phyloP scores from a whole-genome alignment of 53 echinoderm and acorn worm genomes.

The Crossaster papposus region DNA sequence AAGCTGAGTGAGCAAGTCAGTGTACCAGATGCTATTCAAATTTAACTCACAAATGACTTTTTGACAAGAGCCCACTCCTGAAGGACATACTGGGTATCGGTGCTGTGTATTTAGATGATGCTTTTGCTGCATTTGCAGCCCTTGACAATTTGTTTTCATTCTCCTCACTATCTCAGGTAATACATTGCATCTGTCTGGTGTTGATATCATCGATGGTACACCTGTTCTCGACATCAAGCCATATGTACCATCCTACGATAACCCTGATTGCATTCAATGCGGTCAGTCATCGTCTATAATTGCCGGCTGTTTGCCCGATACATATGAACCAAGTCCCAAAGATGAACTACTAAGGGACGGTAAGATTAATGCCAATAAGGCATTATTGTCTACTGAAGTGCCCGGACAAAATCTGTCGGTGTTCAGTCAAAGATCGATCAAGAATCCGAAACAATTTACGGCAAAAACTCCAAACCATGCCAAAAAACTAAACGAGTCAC shows the following conservation, averaged over 20 bases:
- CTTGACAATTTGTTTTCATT: not conserved
- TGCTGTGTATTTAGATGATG: not conserved
- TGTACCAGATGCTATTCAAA: no score
- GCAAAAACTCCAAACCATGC: not conserved
- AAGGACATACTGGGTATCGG: not conserved
- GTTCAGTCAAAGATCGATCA: not conserved
- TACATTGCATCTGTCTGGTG: constrained; percentile 83
- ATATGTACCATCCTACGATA: constrained; percentile 85
- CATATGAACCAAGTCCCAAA: not conserved
- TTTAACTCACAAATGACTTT: no score
- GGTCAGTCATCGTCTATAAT: not conserved
- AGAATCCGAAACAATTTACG: not conserved
- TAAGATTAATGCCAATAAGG: not conserved
- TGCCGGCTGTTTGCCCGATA: not conserved
- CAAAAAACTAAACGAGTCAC: not conserved
- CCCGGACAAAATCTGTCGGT: not conserved
- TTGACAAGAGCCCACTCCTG: no score
- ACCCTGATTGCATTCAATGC: constrained; percentile 38
- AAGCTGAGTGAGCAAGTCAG: no score
- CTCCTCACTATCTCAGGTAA: constrained; percentile 59
- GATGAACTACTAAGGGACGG: not conserved
- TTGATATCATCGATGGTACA: constrained; percentile 94
- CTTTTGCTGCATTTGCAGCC: not conserved
- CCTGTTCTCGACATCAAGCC: constrained; percentile 94
- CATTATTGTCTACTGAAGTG: not conserved